Base-by-base conservation (phyloP, 2,113 vertebrate species). In the Amblyopsis rosae region DNA sequence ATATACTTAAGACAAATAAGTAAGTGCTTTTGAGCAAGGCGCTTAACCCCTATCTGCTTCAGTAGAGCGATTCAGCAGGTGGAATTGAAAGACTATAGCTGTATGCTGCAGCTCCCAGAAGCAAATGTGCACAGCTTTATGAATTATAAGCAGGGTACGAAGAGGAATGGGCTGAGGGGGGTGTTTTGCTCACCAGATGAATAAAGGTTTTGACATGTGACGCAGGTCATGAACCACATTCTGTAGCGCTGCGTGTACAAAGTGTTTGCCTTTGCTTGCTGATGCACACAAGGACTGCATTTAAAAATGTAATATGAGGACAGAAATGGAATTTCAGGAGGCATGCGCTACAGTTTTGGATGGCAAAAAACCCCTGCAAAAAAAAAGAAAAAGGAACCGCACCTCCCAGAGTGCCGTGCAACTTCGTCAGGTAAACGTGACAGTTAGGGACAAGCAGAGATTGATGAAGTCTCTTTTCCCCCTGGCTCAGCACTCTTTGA, bases 401-500 rank as follows among this genome's bases (percentile, higher is more conserved):
- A 88, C 87, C 87, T 90, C 85, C 84, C 81, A 76, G 84, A 86
- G 84, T 76, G 82, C 86, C 72, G 86, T 82, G 84, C 80, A 85
- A 87, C 81, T 89, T 76, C 83, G 85, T 87, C 86, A 90, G 88
- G 89, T 88, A 83, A 88, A 89, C 85, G 87, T 87, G 86, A 90
- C 88, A 84, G 77, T 82, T 77, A 80, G 89, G 75, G 86, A 92
- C 86, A 84, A 73, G 85, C 50, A 49, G 77, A 90, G 91, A 92
- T 89, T 88, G 88, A 91, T 90, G 86, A 80, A 63, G 77, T 82
- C 77, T 80, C 80, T 81, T 86, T 87, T 89, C 73, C 87, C 74
- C 88, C 76, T 90, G 87, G 86, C 89, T 92, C 90, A 91, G 91
- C 91, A 90, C 75, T 91, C 85, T 86, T 87, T 88, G 83, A 91